Percentiles rank a stretch among this genome's conserved stretches.
These are phyloP conservation scores for Oscheius myriophilus DNA, from an alignment of 2,888 invertebrate genomes.

Conservation along the genomic window DNA sequence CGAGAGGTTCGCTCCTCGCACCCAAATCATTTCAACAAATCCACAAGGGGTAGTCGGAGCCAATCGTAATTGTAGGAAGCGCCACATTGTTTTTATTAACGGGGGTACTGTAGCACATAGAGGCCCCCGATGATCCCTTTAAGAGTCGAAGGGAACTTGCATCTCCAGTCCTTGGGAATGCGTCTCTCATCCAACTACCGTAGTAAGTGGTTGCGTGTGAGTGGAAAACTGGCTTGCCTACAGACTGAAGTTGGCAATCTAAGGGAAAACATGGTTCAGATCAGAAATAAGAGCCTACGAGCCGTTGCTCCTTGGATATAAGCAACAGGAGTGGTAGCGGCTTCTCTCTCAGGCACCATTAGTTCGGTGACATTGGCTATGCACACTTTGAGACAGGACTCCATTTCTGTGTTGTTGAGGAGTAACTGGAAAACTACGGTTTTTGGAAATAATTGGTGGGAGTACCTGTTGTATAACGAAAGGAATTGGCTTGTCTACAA, in stretches of 20 bases:
- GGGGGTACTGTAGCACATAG: too few relatives aligned
- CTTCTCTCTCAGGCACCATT: conserved; percentile 44
- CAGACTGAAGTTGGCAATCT: conserved; percentile 71
- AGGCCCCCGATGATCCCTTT: too few relatives aligned
- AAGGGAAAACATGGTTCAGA: not conserved
- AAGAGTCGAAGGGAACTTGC: conserved; percentile 33
- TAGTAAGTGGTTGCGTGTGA: conserved; percentile 71
- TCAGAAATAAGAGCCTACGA: conserved; percentile 45
- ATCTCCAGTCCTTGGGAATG: conserved; percentile 67
- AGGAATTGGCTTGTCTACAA: conserved; percentile 49
- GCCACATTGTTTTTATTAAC: too few relatives aligned
- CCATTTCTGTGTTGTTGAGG: conserved; percentile 64
- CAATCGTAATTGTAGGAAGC: too few relatives aligned
- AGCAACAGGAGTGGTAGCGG: conserved; percentile 64
- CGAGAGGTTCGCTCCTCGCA: too few relatives aligned
- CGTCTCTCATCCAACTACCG: conserved; percentile 73
- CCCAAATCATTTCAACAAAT: too few relatives aligned
- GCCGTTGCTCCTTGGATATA: conserved; percentile 70
- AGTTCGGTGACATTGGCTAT: conserved; percentile 59
- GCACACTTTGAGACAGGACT: conserved; percentile 66
- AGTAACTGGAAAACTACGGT: conserved; percentile 50
- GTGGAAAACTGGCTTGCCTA: conserved; percentile 73
- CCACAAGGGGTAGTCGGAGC: too few relatives aligned
- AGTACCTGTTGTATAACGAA: conserved; percentile 60
- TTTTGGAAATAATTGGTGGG: not conserved